Base-by-base conservation (phyloP, 2,888 invertebrate genomes). In the Campoletis raptor region DNA sequence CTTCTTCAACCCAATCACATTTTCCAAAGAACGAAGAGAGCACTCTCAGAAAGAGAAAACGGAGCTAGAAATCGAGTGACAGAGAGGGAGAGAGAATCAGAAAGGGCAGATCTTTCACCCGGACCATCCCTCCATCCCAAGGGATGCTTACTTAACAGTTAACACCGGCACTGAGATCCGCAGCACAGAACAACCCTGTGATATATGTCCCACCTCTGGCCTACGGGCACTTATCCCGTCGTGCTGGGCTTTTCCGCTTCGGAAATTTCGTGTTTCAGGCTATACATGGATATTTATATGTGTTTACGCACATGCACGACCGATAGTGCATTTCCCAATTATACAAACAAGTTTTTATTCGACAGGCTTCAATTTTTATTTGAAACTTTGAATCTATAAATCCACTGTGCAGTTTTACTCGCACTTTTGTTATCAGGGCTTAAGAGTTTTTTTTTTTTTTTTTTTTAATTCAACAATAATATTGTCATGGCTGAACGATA, bases 91-190 rank as follows among this genome's bases (percentile, higher is more conserved):
- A n/a, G 9, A 21, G 21, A 40, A 42, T n/a, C 36, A 45, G 70
- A 42, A 61, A 45, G 61, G 24, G 21, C 52, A 24, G 42, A 48
- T 85, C 81, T 80, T 83, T 79, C 85, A 87, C 66, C 83, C 76
- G 72, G 82, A 89, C 86, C 87, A 85, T 85, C 64, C 24, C 76
- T 82, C 87, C 64, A 80, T 91, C 92, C 90, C 88, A n/a, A 2
- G 89, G 87, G 90, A 91, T 89, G 87, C 87, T 92, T 89, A 90
- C 90, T 91, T 90, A 90, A 90, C 89, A 85, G 88, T 91, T 92
- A 91, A 91, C 91, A 89, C 88, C 89, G 86, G 64, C 45, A 61
- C 67, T 52, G 78, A 86, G 74, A 83, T 64, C 57, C 81, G 30
- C 15, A 70, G 64, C 74, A 52, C 78, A 74, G 73, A 54, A 54